A percentile compares a stretch with the other conserved stretches of the same genome.
These are phyloP conservation scores for Rhopalosiphum padi DNA, from an alignment of 1,140 invertebrate genomes.

Conservation along the genomic window DNA sequence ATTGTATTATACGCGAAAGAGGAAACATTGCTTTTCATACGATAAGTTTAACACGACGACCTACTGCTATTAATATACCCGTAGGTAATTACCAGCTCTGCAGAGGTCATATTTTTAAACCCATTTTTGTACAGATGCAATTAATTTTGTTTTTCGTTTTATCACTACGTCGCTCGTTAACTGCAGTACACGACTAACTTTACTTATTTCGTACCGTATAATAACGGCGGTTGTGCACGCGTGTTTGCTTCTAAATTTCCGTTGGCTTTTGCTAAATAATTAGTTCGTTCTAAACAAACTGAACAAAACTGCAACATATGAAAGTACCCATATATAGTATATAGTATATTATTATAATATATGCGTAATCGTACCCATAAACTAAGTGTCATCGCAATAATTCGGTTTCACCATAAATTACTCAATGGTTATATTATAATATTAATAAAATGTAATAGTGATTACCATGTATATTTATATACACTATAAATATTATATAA, in stretches of 20 bases:
- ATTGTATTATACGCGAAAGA: neutral
- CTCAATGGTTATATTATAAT: neutral
- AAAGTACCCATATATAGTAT: too few relatives aligned
- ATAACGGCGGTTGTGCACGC: neutral
- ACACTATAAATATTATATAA: neutral
- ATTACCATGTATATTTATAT: neutral
- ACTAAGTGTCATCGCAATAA: neutral
- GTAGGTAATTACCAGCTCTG: slow-evolving; percentile 14
- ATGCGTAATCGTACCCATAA: neutral
- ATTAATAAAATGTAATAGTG: neutral
- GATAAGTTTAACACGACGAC: slow-evolving; percentile 8
- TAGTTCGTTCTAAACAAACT: neutral
- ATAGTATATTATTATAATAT: neutral
- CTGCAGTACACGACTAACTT: slow-evolving; percentile 8
- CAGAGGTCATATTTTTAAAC: slow-evolving; percentile 15
- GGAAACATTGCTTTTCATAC: slow-evolving; percentile 5
- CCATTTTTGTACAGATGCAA: slow-evolving; percentile 13
- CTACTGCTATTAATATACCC: slow-evolving; percentile 14
- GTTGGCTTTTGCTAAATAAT: neutral
- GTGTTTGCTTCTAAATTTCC: neutral
- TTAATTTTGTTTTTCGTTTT: slow-evolving; percentile 18
- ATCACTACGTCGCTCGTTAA: slow-evolving; percentile 5
- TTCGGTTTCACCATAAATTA: neutral
- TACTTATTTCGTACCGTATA: neutral
- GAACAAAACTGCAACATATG: neutral